Evolutionary conservation across 2,113 vertebrate genomes (phyloP).

Genomic region (Calonectris borealis): DNA sequence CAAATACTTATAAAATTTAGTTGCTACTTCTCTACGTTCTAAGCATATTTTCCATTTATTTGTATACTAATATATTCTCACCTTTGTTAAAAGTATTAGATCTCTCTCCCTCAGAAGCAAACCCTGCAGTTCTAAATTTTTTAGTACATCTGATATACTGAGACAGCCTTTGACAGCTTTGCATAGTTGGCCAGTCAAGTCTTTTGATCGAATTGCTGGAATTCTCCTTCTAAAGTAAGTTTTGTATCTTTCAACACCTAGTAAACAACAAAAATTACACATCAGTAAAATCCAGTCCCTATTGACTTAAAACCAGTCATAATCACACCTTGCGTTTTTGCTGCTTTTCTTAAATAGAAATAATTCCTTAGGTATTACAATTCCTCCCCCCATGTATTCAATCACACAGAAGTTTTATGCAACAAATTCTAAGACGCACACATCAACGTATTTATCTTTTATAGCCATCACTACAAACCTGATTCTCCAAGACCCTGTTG

Average conservation of each 20-base stretch:
- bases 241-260: slow-evolving; percentile 76
- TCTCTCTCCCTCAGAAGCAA: slow-evolving; percentile 88
- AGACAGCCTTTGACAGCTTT: slow-evolving; percentile 87
- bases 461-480: slow-evolving; percentile 71
- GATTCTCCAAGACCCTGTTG: slow-evolving; percentile 79
- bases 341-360: not conserved
- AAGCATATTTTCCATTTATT: not conserved
- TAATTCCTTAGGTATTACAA: not conserved
- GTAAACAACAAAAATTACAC: slow-evolving; percentile 19
- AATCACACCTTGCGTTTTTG: not conserved
- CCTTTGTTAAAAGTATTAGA: slow-evolving; percentile 85
- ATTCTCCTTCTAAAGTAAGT: slow-evolving; percentile 76
- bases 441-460: not conserved
- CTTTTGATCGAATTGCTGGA: slow-evolving; percentile 86
- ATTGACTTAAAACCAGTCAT: not conserved
- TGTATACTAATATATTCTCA: slow-evolving; percentile 54
- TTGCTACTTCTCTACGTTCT: not conserved
- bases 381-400: not conserved
- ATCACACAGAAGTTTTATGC: not conserved
- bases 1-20: not conserved
- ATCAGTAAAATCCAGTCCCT: not conserved
- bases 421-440: not conserved
- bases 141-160: slow-evolving; percentile 78
- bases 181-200: slow-evolving; percentile 87
- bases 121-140: slow-evolving; percentile 87